A percentile compares a stretch with the other conserved stretches of the same genome.
phyloP scores from a whole-genome alignment of 1,140 invertebrate genomes.

The Dryas iulia region DNA sequence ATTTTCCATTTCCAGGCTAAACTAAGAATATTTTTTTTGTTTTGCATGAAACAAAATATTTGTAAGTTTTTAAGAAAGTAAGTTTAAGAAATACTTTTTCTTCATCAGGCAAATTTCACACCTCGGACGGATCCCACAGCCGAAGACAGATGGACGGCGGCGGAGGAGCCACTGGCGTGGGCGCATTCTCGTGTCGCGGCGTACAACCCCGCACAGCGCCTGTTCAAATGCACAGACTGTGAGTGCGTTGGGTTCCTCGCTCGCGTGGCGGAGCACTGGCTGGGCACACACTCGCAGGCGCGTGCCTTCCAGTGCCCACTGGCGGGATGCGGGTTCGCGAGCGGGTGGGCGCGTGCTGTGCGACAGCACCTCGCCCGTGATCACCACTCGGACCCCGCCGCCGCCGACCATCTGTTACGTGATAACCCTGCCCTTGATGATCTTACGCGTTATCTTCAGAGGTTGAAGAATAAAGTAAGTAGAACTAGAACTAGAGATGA shows the following conservation, averaged over 20 bases:
- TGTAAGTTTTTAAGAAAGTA: too few relatives aligned
- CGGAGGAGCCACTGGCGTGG: constrained; percentile 85
- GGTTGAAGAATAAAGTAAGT: constrained; percentile 82
- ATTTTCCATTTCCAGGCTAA: too few relatives aligned
- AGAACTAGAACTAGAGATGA: too few relatives aligned
- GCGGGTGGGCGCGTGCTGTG: constrained; percentile 88
- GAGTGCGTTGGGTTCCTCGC: constrained; percentile 89
- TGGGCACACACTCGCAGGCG: constrained; percentile 89
- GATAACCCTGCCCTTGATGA: constrained; percentile 88
- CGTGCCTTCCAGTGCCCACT: constrained; percentile 86
- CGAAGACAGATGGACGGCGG: constrained; percentile 86
- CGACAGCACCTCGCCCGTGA: constrained; percentile 86
- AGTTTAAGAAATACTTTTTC: too few relatives aligned
- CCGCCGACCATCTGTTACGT: constrained; percentile 82
- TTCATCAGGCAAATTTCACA: constrained; percentile 72
- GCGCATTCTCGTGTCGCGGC: constrained; percentile 86
- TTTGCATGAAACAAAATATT: too few relatives aligned
- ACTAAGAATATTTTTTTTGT: too few relatives aligned
- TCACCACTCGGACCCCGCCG: constrained; percentile 82
- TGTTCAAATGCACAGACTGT: constrained; percentile 88
- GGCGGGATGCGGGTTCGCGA: constrained; percentile 85
- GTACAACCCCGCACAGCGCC: constrained; percentile 86
- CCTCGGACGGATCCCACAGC: constrained; percentile 74
- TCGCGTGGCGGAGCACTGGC: constrained; percentile 90
- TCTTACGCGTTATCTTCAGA: constrained; percentile 86